These are phyloP conservation scores for Alligator sinensis DNA, from an alignment of 2,113 vertebrate genomes.

Conservation along the genomic window DNA sequence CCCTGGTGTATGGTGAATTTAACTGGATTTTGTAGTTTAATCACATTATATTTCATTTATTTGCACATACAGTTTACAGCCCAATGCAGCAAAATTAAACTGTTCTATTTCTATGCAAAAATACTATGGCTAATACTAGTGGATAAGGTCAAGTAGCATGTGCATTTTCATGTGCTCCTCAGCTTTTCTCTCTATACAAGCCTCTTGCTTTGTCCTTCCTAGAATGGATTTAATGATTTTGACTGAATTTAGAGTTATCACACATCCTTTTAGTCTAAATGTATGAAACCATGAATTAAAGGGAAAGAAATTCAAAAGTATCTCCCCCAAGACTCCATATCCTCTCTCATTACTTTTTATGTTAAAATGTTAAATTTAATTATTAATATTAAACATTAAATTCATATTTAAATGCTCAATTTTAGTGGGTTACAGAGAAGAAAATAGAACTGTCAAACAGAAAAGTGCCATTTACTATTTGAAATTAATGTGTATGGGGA, in stretches of 20 bases:
- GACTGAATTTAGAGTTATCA: conserved; percentile 20
- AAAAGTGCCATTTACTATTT: not conserved
- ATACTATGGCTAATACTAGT: not conserved
- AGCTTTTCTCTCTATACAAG: not conserved
- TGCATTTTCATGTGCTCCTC: not conserved
- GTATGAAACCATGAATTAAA: not conserved
- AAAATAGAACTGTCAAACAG: not conserved
- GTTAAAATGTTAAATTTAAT: not conserved
- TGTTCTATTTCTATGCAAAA: not conserved
- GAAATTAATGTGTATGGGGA: not conserved
- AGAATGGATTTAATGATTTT: not conserved
- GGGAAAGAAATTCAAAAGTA: not conserved
- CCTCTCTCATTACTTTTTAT: not conserved
- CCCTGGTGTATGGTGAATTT: not conserved
- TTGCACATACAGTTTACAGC: not conserved
- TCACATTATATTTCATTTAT: not conserved
- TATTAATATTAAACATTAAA: not conserved
- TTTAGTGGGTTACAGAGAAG: not conserved
- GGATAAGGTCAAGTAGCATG: not conserved
- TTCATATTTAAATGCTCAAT: not conserved
- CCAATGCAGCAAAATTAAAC: not conserved
- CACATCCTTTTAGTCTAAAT: not conserved
- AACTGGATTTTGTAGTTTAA: not conserved
- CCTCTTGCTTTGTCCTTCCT: not conserved
- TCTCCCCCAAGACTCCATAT: not conserved